Evolutionary conservation across 2,888 invertebrate genomes (phyloP), one percentile per base, ranked within the genome.

Genomic region (Eristalinus aeneus): DNA sequence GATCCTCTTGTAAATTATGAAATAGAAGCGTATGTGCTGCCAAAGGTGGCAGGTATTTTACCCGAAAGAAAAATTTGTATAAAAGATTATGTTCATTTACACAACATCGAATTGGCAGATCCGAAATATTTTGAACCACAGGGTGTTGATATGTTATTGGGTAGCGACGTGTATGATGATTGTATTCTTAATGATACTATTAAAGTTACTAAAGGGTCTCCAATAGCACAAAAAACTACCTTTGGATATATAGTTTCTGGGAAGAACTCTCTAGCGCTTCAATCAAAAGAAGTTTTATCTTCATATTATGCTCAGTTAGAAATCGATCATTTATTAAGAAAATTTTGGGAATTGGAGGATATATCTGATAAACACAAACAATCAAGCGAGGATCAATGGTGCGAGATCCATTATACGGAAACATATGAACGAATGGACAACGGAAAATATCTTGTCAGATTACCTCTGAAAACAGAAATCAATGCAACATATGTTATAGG

Each of bases 161-260:
- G 56, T 12, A 58, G 34, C n/a, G n/a, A n/a, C 75, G 65, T 60
- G 27, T 39, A 65, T 22, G 34, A 22, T 36, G 60, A 85, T 65
- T 34, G 79, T 56, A 34, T 34, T 34, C 34, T 34, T 34, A 34
- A 34, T 34, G 34, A 34, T 34, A 34, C 34, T 34, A 34, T 34
- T 34, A 2, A 34, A 10, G 34, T 10, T 1, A 34, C 34, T 34
- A 34, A 34, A 10, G 34, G 34, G 34, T 34, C 9, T 6, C 34
- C 34, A 9, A 34, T 34, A 34, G 34, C 34, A 34, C 34, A 34
- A 6, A 34, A 34, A 34, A 34, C 34, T 6, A 34, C 34, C 2
- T 77, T 87, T 31, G 78, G 86, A 10, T 86, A 77, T 54, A 74
- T 78, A 16, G 22, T 71, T 27, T 86, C 77, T 3, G 77, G 65